Evolutionary conservation across 2,888 invertebrate species (phyloP), one percentile per base, ranked within the genome.

Genomic region (Erebia palarica): DNA sequence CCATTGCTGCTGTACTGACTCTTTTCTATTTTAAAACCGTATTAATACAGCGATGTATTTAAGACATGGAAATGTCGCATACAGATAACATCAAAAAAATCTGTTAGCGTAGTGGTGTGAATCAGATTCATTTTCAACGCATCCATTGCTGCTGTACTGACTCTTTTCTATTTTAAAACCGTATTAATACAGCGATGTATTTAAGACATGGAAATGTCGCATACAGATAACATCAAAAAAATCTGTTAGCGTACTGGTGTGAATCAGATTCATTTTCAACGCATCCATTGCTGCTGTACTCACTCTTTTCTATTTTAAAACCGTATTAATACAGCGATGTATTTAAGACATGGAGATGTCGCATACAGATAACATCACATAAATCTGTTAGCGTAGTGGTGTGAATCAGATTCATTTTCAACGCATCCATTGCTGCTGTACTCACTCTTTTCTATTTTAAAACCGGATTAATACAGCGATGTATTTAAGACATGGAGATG

Each of bases 61-160:
- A 44, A 36, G 0, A n/a, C 65, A 59, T 61, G 60, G 42, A 71
- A 75, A 72, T 73, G 65, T 68, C 69, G 58, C 67, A 57, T 64
- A 21, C n/a, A 68, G 65, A 61, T 68, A 65, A 51, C 57, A 55
- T 67, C 13, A 36, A 55, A 51, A 53, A 42, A n/a, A 47, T 21
- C n/a, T 63, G 36, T 65, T 68, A 67, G 59, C 67, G 55, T 44
- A 14, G 4, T n/a, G 44, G 36, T 68, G 59, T 58, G 64, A 71
- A 59, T 51, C 60, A 5, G 9, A 61, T 47, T 61, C 3, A 42
- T 14, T 63, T 18, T 14, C 63, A 49, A 44, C 42, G 13, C 1
- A 14, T 27, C 11, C 57, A 58, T 21, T 58, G 18, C 9, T 55
- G 16, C 3, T 55, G 18, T 16, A 53, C 53, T 53, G 9, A 3